Evolutionary conservation across 35 echinoderm and acorn worm species (phyloP).

Genomic region (Apostichopus californicus): DNA sequence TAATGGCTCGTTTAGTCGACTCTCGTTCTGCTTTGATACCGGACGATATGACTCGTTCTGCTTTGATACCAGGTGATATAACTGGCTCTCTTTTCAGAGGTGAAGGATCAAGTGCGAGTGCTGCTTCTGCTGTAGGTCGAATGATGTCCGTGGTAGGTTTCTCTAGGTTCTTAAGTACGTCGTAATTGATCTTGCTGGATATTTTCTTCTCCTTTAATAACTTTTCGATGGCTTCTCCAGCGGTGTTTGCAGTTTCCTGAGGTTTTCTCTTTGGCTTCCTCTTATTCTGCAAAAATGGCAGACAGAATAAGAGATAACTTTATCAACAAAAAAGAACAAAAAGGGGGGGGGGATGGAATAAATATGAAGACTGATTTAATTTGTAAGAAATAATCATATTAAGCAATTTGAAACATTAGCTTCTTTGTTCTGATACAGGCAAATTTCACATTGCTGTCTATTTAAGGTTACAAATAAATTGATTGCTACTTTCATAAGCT

Average conservation of each 20-base stretch:
- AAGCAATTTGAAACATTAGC: neutral
- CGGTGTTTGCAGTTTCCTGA: slow-evolving; percentile 82
- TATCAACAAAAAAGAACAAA: too few relatives aligned
- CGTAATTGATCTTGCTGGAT: slow-evolving; percentile 98
- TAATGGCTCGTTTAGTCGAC: neutral
- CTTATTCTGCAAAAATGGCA: slow-evolving; percentile 43
- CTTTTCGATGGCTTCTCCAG: slow-evolving; percentile 98
- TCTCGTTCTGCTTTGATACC: neutral
- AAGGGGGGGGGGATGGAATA: too few relatives aligned
- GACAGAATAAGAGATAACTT: neutral
- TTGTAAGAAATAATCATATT: too few relatives aligned
- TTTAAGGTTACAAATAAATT: too few relatives aligned
- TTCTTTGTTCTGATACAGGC: too few relatives aligned
- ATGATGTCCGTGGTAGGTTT: slow-evolving; percentile 11
- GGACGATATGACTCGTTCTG: neutral
- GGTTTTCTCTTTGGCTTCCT: slow-evolving; percentile 75
- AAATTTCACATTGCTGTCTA: too few relatives aligned
- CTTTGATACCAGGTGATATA: neutral
- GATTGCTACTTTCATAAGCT: too few relatives aligned
- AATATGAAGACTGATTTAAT: too few relatives aligned
- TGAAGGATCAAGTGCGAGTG: neutral
- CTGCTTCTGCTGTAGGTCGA: neutral
- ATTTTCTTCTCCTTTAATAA: slow-evolving; percentile 95
- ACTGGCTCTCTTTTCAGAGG: neutral
- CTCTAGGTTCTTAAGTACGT: slow-evolving; percentile 84